Conservation (phyloP, 2,888 invertebrate genomes). For the Embidobia sp. region DNA sequence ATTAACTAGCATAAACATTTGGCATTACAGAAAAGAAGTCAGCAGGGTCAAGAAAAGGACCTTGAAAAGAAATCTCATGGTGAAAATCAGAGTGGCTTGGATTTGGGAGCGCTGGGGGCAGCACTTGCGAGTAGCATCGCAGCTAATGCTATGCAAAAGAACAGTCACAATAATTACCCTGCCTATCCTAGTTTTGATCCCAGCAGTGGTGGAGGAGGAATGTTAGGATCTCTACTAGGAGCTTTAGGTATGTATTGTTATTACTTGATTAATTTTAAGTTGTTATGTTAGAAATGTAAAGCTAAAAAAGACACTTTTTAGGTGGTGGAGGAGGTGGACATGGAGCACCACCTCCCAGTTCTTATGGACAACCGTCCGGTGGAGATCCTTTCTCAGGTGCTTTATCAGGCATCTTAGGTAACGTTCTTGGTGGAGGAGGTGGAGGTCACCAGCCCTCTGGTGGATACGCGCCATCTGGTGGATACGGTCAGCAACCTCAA, state of each 20-base stretch:
- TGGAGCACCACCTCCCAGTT: conserved; percentile 65
- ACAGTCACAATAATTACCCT: conserved; percentile 67
- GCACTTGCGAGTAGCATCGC: conserved; percentile 78
- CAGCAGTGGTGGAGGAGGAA: conserved; percentile 66
- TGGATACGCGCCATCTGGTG: conserved; percentile 74
- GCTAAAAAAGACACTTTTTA: neutral
- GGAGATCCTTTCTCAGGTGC: conserved; percentile 73
- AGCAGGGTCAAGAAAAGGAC: conserved; percentile 67
- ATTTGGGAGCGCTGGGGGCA: conserved; percentile 77
- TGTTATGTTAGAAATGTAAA: no score
- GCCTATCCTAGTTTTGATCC: conserved; percentile 76
- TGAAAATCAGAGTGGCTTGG: conserved; percentile 74
- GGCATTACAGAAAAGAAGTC: conserved; percentile 71
- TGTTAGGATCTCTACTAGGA: conserved; percentile 78
- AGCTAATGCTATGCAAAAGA: conserved; percentile 74
- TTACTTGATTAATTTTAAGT: conserved; percentile 4
- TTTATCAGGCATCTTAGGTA: conserved; percentile 75
- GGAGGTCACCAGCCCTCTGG: conserved; percentile 68
- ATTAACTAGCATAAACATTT: neutral
- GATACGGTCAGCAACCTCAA: conserved; percentile 68
- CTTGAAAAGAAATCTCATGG: conserved; percentile 74
- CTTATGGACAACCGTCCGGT: conserved; percentile 61
- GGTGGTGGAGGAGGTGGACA: conserved; percentile 64
- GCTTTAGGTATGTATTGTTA: conserved; percentile 75
- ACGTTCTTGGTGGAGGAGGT: conserved; percentile 75